Base-by-base conservation (phyloP, 1,140 invertebrate genomes). In the Sycophila sp. region DNA sequence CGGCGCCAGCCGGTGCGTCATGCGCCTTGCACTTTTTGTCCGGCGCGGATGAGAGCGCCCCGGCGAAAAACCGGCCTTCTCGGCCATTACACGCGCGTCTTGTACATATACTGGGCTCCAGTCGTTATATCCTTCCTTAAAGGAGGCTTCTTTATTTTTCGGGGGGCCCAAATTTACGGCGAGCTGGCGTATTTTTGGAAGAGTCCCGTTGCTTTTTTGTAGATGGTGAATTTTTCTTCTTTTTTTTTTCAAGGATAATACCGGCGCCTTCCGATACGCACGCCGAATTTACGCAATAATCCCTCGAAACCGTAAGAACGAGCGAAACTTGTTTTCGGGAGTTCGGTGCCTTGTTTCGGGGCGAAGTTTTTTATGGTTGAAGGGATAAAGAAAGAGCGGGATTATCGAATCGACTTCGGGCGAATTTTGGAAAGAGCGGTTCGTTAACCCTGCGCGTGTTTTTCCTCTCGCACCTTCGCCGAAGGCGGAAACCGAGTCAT, bases 11-110 rank as follows among this genome's bases (percentile, higher is more conserved):
- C 34, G 19, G 19, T 28, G 28, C 47, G 11, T 63, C 62, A 38
- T 53, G 47, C 17, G 38, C 8, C 38, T 64, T 53, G 62, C 62
- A 53, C 45, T 64, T 64, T 53, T 64, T 64, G 47, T 34, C 40
- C 13, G n/a, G 32, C 17, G 47, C 47, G 13, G 24, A 28, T 36
- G 19, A 36, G 5, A 6, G 19, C 45, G 19, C 13, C 17, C 17
- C 45, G 19, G 19, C 19, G 47, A 19, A 24, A 51, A 19, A 26
- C 6, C 13, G 5, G 4, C 22, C 22, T 24, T 24, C 45, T 19
- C 17, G n/a, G n/a, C n/a, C n/a, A n/a, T n/a, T n/a, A n/a, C n/a
- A n/a, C n/a, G n/a, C n/a, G n/a, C n/a, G n/a, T n/a, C n/a, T n/a
- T n/a, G n/a, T n/a, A n/a, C n/a, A n/a, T n/a, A n/a, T n/a, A n/a